Percentiles rank a stretch among this genome's conserved stretches.
Conservation (phyloP, 2,888 invertebrate genomes). For the Mellilla xanthometata region DNA sequence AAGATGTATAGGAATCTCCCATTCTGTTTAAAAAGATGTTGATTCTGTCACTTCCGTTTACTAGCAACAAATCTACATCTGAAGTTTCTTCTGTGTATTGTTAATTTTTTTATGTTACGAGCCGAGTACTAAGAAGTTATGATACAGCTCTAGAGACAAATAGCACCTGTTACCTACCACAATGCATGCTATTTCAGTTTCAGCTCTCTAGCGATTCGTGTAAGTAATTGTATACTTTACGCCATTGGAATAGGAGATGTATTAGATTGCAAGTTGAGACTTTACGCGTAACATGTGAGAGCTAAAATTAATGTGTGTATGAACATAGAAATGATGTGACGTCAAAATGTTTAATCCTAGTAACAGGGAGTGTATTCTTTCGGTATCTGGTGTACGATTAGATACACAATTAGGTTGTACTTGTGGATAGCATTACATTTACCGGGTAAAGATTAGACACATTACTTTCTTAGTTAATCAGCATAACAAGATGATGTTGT, state of each 20-base stretch:
- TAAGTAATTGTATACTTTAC: conserved; percentile 13
- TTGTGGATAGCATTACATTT: too few relatives aligned
- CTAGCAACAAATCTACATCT: not conserved
- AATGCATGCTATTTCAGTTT: conserved; percentile 23
- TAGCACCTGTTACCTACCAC: conserved; percentile 25
- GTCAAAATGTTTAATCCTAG: conserved; percentile 19
- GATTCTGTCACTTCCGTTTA: too few relatives aligned
- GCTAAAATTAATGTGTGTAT: conserved; percentile 20
- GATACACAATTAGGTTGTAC: too few relatives aligned
- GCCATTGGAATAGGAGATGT: conserved; percentile 15
- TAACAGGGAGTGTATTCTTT: not conserved
- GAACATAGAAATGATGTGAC: conserved; percentile 22
- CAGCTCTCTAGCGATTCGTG: conserved; percentile 17
- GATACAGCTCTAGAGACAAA: conserved; percentile 9
- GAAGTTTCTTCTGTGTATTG: conserved; percentile 4
- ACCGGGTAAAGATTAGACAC: too few relatives aligned
- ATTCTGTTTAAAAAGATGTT: too few relatives aligned
- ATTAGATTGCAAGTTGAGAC: conserved; percentile 15
- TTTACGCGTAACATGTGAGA: conserved; percentile 13
- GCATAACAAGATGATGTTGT: too few relatives aligned
- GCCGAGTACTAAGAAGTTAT: conserved; percentile 9
- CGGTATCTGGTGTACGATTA: too few relatives aligned
- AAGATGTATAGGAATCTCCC: too few relatives aligned
- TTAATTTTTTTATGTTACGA: conserved; percentile 1
- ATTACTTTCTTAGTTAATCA: too few relatives aligned